phyloP scores from a whole-genome alignment of 2,888 invertebrate genomes.

The Deroplatys truncata region DNA sequence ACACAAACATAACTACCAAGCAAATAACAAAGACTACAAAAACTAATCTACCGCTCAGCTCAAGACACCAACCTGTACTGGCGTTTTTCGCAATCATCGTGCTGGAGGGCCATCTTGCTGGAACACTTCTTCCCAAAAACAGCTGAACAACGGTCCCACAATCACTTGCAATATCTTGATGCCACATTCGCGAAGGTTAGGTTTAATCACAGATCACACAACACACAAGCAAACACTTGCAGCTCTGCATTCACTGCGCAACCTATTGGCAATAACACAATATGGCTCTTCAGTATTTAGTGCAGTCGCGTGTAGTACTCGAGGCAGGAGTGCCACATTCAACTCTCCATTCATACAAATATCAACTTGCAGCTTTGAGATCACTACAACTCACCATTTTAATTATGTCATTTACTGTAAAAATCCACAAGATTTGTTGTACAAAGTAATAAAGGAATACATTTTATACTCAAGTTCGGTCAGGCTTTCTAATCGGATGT shows the following conservation, averaged over 20 bases:
- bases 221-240: background rate
- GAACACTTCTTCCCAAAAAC: conserved; percentile 2
- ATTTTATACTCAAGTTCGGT: too few relatives aligned
- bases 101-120: conserved; percentile 41
- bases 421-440: too few relatives aligned
- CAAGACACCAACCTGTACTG: conserved; percentile 44
- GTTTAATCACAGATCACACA: background rate
- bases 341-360: too few relatives aligned
- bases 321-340: too few relatives aligned
- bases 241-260: background rate
- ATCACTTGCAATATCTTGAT: conserved; percentile 20
- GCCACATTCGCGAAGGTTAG: conserved; percentile 22
- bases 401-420: too few relatives aligned
- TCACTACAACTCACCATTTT: too few relatives aligned
- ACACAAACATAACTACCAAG: background rate
- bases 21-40: conserved; percentile 33
- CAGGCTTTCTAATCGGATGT: too few relatives aligned
- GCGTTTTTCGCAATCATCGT: conserved; percentile 47
- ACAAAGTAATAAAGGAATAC: too few relatives aligned
- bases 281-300: background rate
- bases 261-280: background rate
- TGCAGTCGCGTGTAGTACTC: too few relatives aligned
- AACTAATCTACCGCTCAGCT: too few relatives aligned
- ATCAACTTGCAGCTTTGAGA: too few relatives aligned
- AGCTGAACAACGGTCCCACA: conserved; percentile 9